Evolutionary conservation across 30 jellyfish, hydroid and myxozoan species (phyloP).

Genomic region (Clytia hemisphaerica): DNA sequence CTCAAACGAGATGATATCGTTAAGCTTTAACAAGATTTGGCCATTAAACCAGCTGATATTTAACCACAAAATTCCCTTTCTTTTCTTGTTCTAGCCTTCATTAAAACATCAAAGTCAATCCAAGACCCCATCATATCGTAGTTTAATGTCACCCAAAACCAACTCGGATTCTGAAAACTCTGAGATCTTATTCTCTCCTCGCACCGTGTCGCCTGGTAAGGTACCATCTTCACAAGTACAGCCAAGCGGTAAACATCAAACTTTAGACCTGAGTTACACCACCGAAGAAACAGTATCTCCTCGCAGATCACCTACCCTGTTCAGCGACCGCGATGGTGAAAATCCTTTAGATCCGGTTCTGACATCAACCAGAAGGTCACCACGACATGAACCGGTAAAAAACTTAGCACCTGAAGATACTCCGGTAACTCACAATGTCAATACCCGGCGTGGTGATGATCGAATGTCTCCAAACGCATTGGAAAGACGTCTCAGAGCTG

Average conservation of each 20-base stretch:
- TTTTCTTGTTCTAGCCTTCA: background rate
- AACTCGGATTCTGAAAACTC: slow-evolving; percentile 12
- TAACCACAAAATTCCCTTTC: background rate
- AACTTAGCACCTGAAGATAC: background rate
- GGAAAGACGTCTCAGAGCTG: slow-evolving; percentile 78
- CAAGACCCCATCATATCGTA: slow-evolving; percentile 1
- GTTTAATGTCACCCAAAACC: slow-evolving; percentile 6
- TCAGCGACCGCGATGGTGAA: background rate
- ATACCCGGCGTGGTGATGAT: slow-evolving; percentile 6
- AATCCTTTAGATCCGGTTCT: slow-evolving; percentile 17
- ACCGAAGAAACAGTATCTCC: background rate
- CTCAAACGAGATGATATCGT: too few relatives aligned
- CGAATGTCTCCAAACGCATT: slow-evolving; percentile 70
- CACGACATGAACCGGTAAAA: background rate
- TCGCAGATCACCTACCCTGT: background rate
- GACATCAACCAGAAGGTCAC: slow-evolving; percentile 13
- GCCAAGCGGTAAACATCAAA: too few relatives aligned
- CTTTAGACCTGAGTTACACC: background rate
- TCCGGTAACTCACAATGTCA: background rate
- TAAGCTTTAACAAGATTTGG: too few relatives aligned
- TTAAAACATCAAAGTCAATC: background rate
- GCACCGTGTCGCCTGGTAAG: background rate
- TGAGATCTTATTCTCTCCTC: slow-evolving; percentile 18
- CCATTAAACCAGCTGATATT: too few relatives aligned
- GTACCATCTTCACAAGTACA: too few relatives aligned